Percentiles rank a stretch among this genome's conserved stretches.
These are phyloP conservation scores for Rousettus leschenaultii DNA, from an alignment of 2,113 vertebrate genomes.

Conservation along the genomic window DNA sequence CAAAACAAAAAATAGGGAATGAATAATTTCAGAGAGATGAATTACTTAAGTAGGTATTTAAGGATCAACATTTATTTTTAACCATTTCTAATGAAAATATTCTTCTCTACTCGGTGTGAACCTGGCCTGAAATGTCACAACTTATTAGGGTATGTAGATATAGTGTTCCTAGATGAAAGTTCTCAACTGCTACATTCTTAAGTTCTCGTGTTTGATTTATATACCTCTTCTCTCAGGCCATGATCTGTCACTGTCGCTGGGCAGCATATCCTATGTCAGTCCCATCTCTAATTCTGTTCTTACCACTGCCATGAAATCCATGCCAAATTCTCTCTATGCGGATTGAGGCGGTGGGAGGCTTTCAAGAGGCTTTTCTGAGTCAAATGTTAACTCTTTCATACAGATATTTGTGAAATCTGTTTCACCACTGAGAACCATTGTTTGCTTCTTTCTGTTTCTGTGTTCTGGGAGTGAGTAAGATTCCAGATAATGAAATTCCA, in stretches of 20 bases:
- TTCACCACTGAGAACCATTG: background rate
- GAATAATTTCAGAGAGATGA: background rate
- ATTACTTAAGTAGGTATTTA: constrained; percentile 2
- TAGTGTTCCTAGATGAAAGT: background rate
- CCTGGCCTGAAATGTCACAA: background rate
- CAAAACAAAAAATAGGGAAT: background rate
- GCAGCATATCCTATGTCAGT: background rate
- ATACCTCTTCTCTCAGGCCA: background rate
- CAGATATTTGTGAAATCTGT: background rate
- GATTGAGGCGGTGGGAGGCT: too few relatives aligned
- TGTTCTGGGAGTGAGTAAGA: background rate
- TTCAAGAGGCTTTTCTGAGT: background rate
- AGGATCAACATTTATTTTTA: constrained; percentile 13
- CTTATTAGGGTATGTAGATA: background rate
- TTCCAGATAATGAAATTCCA: constrained; percentile 1
- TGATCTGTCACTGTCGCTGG: background rate
- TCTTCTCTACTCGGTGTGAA: background rate
- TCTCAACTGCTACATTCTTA: background rate
- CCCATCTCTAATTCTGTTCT: background rate
- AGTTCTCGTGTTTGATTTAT: background rate
- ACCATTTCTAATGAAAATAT: background rate
- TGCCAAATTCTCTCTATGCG: background rate
- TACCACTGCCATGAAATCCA: background rate
- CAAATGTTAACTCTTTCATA: background rate
- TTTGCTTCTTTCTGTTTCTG: constrained; percentile 36